Evolutionary conservation across 2,797 vertebrate genomes (phyloP).

Genomic region (Heterohyrax brucei): DNA sequence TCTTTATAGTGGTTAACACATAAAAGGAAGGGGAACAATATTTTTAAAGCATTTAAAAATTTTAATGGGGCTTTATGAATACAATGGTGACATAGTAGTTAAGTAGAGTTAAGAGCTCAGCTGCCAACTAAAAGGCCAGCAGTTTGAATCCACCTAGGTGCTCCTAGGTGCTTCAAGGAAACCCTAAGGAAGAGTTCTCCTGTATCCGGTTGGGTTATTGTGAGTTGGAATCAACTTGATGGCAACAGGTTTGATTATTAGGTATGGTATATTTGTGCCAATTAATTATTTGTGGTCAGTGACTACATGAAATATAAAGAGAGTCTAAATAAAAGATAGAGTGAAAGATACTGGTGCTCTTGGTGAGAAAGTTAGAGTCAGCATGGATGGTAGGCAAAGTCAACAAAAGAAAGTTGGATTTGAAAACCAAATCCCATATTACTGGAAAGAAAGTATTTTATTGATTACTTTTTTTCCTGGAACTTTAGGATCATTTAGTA

Average conservation of each 20-base stretch:
- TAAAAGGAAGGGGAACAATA: not conserved
- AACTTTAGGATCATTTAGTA: slow-evolving; percentile 54
- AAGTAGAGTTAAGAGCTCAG: too few relatives aligned
- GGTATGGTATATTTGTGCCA: not conserved
- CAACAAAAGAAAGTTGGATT: not conserved
- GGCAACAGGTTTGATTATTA: not conserved
- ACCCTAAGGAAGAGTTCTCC: too few relatives aligned
- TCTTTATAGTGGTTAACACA: not conserved
- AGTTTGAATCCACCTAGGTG: too few relatives aligned
- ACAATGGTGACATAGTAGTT: too few relatives aligned
- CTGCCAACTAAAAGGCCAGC: too few relatives aligned
- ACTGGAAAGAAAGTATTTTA: not conserved
- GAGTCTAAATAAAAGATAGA: not conserved
- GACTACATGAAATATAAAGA: not conserved
- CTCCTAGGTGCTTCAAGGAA: too few relatives aligned
- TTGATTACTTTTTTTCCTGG: slow-evolving; percentile 35
- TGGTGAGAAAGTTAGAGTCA: not conserved
- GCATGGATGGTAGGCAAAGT: not conserved
- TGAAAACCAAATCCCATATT: slow-evolving; percentile 42
- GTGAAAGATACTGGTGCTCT: not conserved
- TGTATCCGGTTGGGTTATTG: too few relatives aligned
- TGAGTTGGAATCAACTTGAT: too few relatives aligned
- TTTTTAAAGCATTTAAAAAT: too few relatives aligned
- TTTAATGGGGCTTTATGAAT: too few relatives aligned
- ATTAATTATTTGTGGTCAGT: slow-evolving; percentile 34